Evolutionary conservation across 2,888 invertebrate species (phyloP), one percentile per base, ranked within the genome.

Genomic region (Zeuzera pyrina): DNA sequence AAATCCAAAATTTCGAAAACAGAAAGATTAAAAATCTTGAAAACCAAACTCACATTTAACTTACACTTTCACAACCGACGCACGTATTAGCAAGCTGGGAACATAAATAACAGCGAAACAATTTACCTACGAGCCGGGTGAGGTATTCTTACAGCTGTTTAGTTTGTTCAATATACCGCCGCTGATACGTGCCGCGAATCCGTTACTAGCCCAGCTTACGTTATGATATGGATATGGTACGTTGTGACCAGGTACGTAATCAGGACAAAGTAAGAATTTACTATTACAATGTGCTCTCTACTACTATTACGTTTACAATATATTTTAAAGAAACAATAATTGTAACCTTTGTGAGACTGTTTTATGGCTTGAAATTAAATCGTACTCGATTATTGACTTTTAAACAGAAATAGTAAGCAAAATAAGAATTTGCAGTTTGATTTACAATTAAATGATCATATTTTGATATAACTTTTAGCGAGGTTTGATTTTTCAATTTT

Each of bases 111-210:
- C 56, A 56, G 62, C 63, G 59, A 76, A 78, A 77, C 77, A 79
- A 77, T 79, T 77, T 79, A 78, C 78, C 77, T 76, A 76, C 74
- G 52, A 61, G 53, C 54, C 47, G 43, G 56, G 65, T 67, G 66
- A 73, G 76, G 69, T 73, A 74, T 77, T 78, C 77, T 78, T 77
- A 77, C 76, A 77, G 63, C 73, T 71, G 78, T 78, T 76, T 73
- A 74, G 76, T 76, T 74, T 70, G 76, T 73, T 76, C 72, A 71
- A 74, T 76, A 74, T 63, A 72, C 74, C 64, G 55, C 52, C 53
- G 47, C 45, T 39, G 49, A 45, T 56, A 77, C 77, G 78, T 79
- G 78, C 60, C 49, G 39, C 45, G 78, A 76, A 78, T 78, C 57
- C 47, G 13, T 16, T 14, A 10, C 15, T 38, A 45, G 31, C 41